Base-by-base conservation (phyloP, 2,113 vertebrate species). In the Procapra przewalskii region DNA sequence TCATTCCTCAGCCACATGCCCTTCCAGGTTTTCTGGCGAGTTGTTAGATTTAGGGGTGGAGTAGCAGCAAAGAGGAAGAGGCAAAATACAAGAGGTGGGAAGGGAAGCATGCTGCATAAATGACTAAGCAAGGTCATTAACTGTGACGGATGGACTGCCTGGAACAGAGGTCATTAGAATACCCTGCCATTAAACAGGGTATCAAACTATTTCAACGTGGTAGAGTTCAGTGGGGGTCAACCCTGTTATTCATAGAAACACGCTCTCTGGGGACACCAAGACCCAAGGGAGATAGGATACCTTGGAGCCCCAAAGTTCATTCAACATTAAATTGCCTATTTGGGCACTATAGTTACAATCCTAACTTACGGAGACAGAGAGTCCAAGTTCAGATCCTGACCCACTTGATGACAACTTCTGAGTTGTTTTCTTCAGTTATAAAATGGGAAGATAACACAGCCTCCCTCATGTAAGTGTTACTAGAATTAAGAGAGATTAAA, bases 111-210 rank as follows among this genome's bases (percentile, higher is more conserved):
- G 62, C 85, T 77, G 94, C 94, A 93, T 87, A 98, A 98, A 60
- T 97, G 97, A 98, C 81, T 94, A 97, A 97, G 83, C 80, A 93
- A 94, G 14, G 93, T 92, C 97, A 95, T 64, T 90, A 97, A 92
- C 93, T 94, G 31, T 98, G 97, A 98, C 94, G 97, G 98, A 98
- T 97, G 95, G 79, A 95, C 91, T 97, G 92, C 97, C 97, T 90
- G 82, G 97, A 98, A 97, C 57, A 97, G 91, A 64, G 96, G 93
- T 97, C 62, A 6, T 95, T 98, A 98, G 97, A 98, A 92, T 95
- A 96, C 54, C 60, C 0, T 0, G 84, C 87, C 97, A 98, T 98
- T 98, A 98, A 98, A 96, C 62, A 97, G 89, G 97, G 95, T 97
- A 98, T 64, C 80, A 97, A 98, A 96, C 86, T 95, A 90, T 96